Evolutionary conservation across 2,113 vertebrate species (phyloP).

Genomic region (Onychostoma macrolepis): DNA sequence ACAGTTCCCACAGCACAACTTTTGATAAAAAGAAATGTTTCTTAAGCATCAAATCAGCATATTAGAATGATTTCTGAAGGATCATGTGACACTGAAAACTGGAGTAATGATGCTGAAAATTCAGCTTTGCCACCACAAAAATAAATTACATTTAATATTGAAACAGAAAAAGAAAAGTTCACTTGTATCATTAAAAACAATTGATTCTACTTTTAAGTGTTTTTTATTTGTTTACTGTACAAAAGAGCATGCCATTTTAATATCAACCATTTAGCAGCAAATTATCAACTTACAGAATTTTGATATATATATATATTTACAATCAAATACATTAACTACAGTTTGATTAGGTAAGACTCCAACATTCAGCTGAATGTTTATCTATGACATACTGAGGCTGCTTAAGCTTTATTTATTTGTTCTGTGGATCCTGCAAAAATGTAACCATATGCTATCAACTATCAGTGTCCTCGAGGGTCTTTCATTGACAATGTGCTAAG

Average conservation of each 20-base stretch:
- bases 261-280: too few relatives aligned
- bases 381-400: background rate
- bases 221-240: background rate
- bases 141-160: background rate
- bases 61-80: background rate
- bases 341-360: background rate
- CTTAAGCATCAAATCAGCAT: background rate
- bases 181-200: background rate
- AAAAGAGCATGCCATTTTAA: too few relatives aligned
- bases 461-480: background rate
- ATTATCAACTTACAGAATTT: too few relatives aligned
- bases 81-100: background rate
- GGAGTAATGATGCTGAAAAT: background rate
- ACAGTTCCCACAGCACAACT: background rate
- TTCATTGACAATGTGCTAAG: slow-evolving; percentile 48
- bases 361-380: background rate
- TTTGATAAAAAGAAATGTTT: background rate
- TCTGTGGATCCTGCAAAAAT: background rate
- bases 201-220: background rate
- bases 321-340: background rate
- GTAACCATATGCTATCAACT: background rate
- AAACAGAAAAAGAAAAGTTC: background rate
- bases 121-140: background rate
- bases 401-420: background rate
- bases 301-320: too few relatives aligned